Percentiles rank a stretch among this genome's conserved stretches.
Evolutionary conservation across 2,797 vertebrate species (phyloP).

Genomic region (Danio choprae): DNA sequence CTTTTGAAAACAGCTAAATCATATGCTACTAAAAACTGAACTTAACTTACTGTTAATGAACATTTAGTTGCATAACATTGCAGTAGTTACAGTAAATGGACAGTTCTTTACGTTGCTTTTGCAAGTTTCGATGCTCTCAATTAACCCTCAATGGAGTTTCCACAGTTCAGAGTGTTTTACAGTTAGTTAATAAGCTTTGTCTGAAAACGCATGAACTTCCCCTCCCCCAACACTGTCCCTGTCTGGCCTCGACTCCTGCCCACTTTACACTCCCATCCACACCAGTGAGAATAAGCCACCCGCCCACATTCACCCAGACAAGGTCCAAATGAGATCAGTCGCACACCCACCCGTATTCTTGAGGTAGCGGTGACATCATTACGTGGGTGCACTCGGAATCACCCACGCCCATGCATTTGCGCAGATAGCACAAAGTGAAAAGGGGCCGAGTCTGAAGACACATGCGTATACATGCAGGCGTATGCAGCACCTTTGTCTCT

Average conservation of each 20-base stretch:
- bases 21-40: no score
- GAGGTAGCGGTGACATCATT: slow-evolving; percentile 67
- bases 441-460: slow-evolving; percentile 46
- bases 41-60: no score
- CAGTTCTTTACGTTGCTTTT: background rate
- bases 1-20: no score
- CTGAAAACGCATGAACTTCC: slow-evolving; percentile 18
- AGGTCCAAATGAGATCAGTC: slow-evolving; percentile 60
- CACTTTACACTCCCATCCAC: slow-evolving; percentile 57
- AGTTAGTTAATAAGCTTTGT: slow-evolving; percentile 27
- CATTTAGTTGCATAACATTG: no score
- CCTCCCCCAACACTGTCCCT: slow-evolving; percentile 25
- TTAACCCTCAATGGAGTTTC: slow-evolving; percentile 38
- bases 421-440: slow-evolving; percentile 47
- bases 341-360: slow-evolving; percentile 58
- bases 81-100: no score
- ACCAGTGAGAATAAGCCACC: slow-evolving; percentile 54
- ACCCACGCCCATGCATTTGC: slow-evolving; percentile 67
- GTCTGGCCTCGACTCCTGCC: slow-evolving; percentile 54
- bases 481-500: slow-evolving; percentile 43
- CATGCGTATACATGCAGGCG: slow-evolving; percentile 53
- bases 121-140: background rate
- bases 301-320: slow-evolving; percentile 53
- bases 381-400: slow-evolving; percentile 66
- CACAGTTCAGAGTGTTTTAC: slow-evolving; percentile 35